Evolutionary conservation across 2,113 vertebrate genomes (phyloP).

Genomic region (Pluvialis apricaria): DNA sequence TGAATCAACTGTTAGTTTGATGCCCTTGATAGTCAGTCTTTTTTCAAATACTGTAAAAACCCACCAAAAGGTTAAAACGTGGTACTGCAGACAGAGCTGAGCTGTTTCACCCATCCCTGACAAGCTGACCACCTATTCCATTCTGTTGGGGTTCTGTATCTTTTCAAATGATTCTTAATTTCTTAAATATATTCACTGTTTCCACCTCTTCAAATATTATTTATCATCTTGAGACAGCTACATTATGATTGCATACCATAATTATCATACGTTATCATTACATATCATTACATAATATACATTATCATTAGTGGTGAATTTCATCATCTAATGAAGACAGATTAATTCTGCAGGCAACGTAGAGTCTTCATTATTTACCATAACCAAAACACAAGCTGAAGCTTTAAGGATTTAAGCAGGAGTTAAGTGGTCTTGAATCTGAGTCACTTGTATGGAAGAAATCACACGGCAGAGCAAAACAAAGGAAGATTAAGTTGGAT

Average conservation of each 20-base stretch:
- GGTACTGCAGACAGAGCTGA: background rate
- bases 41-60: background rate
- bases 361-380: background rate
- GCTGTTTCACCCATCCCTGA: background rate
- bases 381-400: background rate
- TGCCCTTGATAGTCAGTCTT: background rate
- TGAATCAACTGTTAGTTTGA: background rate
- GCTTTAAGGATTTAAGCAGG: background rate
- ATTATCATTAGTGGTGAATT: background rate
- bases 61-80: background rate
- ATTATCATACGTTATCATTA: background rate
- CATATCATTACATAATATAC: background rate
- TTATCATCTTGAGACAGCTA: background rate
- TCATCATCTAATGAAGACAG: background rate
- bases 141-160: background rate
- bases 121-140: background rate
- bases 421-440: background rate
- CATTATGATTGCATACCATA: background rate
- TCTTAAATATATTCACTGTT: background rate
- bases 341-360: background rate
- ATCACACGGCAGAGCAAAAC: background rate
- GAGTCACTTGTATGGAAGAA: background rate
- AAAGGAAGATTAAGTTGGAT: background rate
- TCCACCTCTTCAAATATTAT: background rate
- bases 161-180: background rate